Percentiles rank a stretch among this genome's conserved stretches.
Conservation (phyloP, 1,140 invertebrate genomes). For the Alviniconcha marisindica region DNA sequence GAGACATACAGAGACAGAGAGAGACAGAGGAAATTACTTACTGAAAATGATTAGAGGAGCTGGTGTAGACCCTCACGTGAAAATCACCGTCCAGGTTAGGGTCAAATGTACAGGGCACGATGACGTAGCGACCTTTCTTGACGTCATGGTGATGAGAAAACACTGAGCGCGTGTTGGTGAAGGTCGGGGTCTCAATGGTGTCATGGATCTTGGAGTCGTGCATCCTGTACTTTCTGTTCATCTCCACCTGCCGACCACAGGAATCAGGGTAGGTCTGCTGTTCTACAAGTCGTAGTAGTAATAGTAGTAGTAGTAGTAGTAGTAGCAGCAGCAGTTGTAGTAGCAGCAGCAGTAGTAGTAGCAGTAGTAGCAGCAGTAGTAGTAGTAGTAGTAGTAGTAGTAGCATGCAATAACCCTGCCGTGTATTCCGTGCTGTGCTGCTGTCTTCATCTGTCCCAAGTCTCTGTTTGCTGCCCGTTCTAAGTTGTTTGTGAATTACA, state of each 20-base stretch:
- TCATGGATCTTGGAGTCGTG: slow-evolving; percentile 76
- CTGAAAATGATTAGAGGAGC: slow-evolving; percentile 64
- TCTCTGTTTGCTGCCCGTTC: too few species aligned
- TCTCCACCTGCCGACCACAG: slow-evolving; percentile 80
- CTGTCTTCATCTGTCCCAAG: too few species aligned
- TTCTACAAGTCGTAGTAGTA: too few species aligned
- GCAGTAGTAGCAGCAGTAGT: too few species aligned
- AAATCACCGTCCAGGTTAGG: slow-evolving; percentile 79
- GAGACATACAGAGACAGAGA: neutral
- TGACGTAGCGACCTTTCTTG: slow-evolving; percentile 80
- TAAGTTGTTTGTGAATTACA: too few species aligned
- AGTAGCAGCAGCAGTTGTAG: too few species aligned
- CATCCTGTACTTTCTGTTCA: slow-evolving; percentile 80
- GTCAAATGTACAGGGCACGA: slow-evolving; percentile 82
- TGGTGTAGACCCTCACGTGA: slow-evolving; percentile 80
- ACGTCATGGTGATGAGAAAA: slow-evolving; percentile 75
- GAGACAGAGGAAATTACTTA: slow-evolving; percentile 49
- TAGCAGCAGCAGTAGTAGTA: too few species aligned
- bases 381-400: too few species aligned
- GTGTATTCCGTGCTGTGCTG: too few species aligned
- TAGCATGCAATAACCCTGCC: too few species aligned
- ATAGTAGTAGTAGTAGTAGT: too few species aligned
- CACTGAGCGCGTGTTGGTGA: slow-evolving; percentile 78
- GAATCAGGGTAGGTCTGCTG: too few species aligned
- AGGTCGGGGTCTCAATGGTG: slow-evolving; percentile 77